A percentile compares a stretch with the other conserved stretches of the same genome.
phyloP scores from a whole-genome alignment of 64 coral and sea anemone species.

The Catalaphyllia jardinei region DNA sequence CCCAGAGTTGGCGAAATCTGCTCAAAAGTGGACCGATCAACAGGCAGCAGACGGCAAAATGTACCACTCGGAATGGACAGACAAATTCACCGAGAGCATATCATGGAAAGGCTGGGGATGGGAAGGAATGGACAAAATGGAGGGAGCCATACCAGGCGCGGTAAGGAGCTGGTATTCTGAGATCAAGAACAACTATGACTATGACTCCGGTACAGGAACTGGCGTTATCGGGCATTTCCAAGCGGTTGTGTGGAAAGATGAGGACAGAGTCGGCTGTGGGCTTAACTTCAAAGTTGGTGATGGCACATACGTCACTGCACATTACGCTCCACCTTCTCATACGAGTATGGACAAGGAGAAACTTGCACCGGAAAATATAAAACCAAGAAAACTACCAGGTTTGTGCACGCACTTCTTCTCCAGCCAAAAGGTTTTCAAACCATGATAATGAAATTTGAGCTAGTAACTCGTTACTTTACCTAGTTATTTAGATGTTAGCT shows the following conservation, averaged over 20 bases:
- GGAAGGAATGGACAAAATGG: slow-evolving; percentile 42
- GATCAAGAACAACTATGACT: slow-evolving; percentile 43
- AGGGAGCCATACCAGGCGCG: slow-evolving; percentile 47
- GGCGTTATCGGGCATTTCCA: slow-evolving; percentile 25
- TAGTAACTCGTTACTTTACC: too few species aligned
- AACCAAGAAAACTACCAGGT: slow-evolving; percentile 49
- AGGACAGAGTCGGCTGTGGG: slow-evolving; percentile 48
- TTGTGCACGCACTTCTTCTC: too few species aligned
- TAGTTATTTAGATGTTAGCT: too few species aligned
- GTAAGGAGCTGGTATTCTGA: slow-evolving; percentile 61
- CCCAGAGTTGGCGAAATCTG: slow-evolving; percentile 71
- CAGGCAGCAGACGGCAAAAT: slow-evolving; percentile 28
- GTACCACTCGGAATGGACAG: slow-evolving; percentile 30
- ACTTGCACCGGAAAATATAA: slow-evolving; percentile 26
- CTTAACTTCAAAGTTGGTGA: slow-evolving; percentile 48
- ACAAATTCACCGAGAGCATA: slow-evolving; percentile 57
- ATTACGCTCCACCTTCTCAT: slow-evolving; percentile 63
- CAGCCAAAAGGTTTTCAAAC: too few species aligned
- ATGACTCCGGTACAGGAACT: slow-evolving; percentile 25
- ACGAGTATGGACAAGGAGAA: slow-evolving; percentile 21
- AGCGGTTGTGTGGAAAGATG: slow-evolving; percentile 34
- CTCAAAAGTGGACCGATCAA: slow-evolving; percentile 72
- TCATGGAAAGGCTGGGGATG: slow-evolving; percentile 55
- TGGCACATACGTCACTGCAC: slow-evolving; percentile 64
- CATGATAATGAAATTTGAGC: too few species aligned